A percentile compares a stretch with the other conserved stretches of the same genome.
Evolutionary conservation across 35 echinoderm and acorn worm species (phyloP).

Genomic region (Apostichopus parvimensis): DNA sequence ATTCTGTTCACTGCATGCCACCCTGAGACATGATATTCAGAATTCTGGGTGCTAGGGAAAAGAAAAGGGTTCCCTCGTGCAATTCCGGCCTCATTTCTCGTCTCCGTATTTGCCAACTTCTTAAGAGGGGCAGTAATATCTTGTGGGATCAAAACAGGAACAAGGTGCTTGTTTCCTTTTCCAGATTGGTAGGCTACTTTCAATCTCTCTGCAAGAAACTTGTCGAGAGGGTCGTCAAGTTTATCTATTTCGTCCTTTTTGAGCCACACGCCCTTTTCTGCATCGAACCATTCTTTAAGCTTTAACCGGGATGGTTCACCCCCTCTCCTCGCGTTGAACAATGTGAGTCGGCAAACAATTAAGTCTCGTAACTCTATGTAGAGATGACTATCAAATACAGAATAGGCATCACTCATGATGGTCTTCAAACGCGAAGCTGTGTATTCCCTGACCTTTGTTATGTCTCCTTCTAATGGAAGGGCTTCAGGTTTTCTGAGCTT

Average conservation of each 20-base stretch:
- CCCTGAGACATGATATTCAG: constrained; percentile 60
- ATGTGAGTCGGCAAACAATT: constrained; percentile 53
- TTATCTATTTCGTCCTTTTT: constrained; percentile 7
- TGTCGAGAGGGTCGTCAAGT: constrained; percentile 55
- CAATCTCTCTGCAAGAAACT: background rate
- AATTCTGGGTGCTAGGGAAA: constrained; percentile 47
- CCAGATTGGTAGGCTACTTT: constrained; percentile 70
- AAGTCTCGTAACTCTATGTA: constrained; percentile 48
- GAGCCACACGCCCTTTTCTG: constrained; percentile 43
- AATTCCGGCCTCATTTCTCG: constrained; percentile 1
- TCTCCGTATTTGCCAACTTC: constrained; percentile 26
- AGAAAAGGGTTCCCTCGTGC: constrained; percentile 17
- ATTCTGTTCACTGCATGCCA: constrained; percentile 62
- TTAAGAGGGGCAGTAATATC: constrained; percentile 47
- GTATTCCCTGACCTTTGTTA: constrained; percentile 46
- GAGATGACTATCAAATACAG: constrained; percentile 20
- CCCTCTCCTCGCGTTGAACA: constrained; percentile 72
- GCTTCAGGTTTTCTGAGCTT: constrained; percentile 60
- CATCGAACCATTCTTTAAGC: constrained; percentile 53
- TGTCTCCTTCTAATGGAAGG: constrained; percentile 47
- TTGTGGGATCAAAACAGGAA: constrained; percentile 55
- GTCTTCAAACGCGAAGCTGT: constrained; percentile 4
- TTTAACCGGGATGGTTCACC: constrained; percentile 62
- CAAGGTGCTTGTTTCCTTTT: constrained; percentile 59
- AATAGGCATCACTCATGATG: constrained; percentile 10